Conservation (phyloP, 2,797 vertebrate genomes). For the Yasuhikotakia modesta region DNA sequence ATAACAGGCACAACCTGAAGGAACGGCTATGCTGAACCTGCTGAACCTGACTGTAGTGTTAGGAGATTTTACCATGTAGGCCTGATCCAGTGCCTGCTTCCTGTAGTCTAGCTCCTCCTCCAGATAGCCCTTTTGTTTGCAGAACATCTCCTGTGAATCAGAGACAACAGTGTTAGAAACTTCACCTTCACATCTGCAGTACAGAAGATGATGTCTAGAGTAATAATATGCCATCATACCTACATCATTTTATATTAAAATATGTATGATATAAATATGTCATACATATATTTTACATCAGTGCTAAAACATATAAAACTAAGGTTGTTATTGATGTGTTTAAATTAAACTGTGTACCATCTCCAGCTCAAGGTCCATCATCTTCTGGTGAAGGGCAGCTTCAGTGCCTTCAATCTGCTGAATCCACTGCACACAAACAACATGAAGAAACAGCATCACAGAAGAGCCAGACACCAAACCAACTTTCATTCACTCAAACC, state of each 20-base stretch:
- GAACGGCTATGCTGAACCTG: too few relatives aligned
- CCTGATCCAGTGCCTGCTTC: slow-evolving; percentile 96
- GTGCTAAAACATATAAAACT: too few relatives aligned
- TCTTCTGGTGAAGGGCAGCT: slow-evolving; percentile 96
- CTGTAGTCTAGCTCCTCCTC: slow-evolving; percentile 98
- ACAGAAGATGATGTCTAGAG: background rate
- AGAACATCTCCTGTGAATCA: slow-evolving; percentile 90
- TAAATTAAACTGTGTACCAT: slow-evolving; percentile 78
- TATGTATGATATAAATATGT: too few relatives aligned
- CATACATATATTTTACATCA: too few relatives aligned
- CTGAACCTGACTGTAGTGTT: background rate
- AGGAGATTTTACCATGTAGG: slow-evolving; percentile 86
- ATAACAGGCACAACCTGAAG: too few relatives aligned
- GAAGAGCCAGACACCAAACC: too few relatives aligned
- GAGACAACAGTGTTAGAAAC: background rate
- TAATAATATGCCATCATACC: too few relatives aligned
- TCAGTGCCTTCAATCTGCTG: slow-evolving; percentile 98
- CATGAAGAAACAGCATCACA: too few relatives aligned
- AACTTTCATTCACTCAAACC: too few relatives aligned
- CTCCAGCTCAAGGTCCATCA: slow-evolving; percentile 97
- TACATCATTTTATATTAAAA: too few relatives aligned
- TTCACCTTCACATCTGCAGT: background rate
- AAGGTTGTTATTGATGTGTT: background rate
- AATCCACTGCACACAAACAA: slow-evolving; percentile 86
- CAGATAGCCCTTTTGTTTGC: slow-evolving; percentile 98